Conservation (phyloP, 2,888 invertebrate genomes). For the Labia minor region DNA sequence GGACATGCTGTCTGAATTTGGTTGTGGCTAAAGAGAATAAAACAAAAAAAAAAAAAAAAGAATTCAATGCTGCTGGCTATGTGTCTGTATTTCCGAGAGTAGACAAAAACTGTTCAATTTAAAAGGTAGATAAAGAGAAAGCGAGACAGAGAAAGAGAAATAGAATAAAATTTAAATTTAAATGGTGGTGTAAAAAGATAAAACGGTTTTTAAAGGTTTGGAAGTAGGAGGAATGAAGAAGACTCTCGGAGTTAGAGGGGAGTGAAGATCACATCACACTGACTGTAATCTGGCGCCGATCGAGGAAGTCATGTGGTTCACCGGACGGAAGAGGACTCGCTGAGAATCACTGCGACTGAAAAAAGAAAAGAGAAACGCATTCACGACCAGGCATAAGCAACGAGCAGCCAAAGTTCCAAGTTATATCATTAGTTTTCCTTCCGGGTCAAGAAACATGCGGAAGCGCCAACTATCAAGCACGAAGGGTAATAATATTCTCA, state of each 20-base stretch:
- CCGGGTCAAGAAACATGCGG: neutral
- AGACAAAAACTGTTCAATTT: neutral
- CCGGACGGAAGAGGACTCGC: constrained; percentile 60
- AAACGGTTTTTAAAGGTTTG: no score
- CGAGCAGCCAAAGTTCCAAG: constrained; percentile 4
- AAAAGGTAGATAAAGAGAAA: no score
- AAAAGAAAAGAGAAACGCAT: constrained; percentile 29
- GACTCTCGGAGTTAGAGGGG: neutral
- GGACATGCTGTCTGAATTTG: neutral
- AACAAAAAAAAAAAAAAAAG: neutral
- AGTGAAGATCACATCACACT: constrained; percentile 36
- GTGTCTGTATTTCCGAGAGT: constrained; percentile 2
- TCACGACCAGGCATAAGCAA: neutral
- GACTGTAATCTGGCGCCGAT: constrained; percentile 61
- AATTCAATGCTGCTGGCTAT: constrained; percentile 6
- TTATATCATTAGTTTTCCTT: constrained; percentile 14
- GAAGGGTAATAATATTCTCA: no score
- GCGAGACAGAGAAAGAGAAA: neutral
- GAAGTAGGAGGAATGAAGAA: no score
- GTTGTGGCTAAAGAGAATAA: neutral
- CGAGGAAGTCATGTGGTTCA: constrained; percentile 58
- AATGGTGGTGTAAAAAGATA: constrained; percentile 17
- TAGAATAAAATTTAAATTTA: constrained; percentile 17
- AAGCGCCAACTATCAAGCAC: neutral
- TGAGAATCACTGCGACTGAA: constrained; percentile 61